phyloP scores from a whole-genome alignment of 2,797 vertebrate genomes.

The Ptychadena robeensis region DNA sequence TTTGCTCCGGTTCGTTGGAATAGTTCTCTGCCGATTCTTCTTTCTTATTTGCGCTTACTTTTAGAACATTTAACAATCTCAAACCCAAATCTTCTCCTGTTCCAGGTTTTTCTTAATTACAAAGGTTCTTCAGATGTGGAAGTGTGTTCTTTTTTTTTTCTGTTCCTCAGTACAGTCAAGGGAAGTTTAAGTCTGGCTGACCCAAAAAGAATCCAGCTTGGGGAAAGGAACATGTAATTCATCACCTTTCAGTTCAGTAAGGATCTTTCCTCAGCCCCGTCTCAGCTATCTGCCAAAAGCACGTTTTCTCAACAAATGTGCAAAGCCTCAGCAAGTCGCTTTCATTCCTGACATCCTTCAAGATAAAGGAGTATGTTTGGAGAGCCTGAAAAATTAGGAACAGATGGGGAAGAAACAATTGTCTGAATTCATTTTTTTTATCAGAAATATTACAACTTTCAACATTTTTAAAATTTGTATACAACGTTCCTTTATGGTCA shows the following conservation, averaged over 20 bases:
- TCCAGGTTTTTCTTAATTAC: constrained; percentile 44
- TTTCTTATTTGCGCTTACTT: too few relatives aligned
- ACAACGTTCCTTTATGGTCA: constrained; percentile 16
- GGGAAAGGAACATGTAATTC: constrained; percentile 56
- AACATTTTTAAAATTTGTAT: constrained; percentile 16
- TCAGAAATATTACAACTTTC: constrained; percentile 28
- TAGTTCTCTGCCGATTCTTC: too few relatives aligned
- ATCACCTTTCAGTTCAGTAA: constrained; percentile 54
- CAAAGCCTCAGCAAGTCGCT: constrained; percentile 52
- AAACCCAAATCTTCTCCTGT: constrained; percentile 43
- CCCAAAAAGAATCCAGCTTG: constrained; percentile 45
- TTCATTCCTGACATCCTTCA: constrained; percentile 58
- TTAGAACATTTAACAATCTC: not conserved
- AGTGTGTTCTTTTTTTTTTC: constrained; percentile 65
- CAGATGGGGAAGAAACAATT: constrained; percentile 56
- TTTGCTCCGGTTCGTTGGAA: too few relatives aligned
- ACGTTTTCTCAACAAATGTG: constrained; percentile 58
- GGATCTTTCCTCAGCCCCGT: constrained; percentile 46
- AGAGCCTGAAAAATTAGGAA: constrained; percentile 58
- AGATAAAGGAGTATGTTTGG: constrained; percentile 54
- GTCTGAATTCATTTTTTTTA: constrained; percentile 37
- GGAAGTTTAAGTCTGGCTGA: constrained; percentile 67
- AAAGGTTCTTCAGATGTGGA: constrained; percentile 53
- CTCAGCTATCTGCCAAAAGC: constrained; percentile 55
- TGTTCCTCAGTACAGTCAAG: constrained; percentile 49